A percentile compares a stretch with the other conserved stretches of the same genome.
Evolutionary conservation across 2,888 invertebrate species (phyloP).

Genomic region (Acanthococcus lagerstroemiae): DNA sequence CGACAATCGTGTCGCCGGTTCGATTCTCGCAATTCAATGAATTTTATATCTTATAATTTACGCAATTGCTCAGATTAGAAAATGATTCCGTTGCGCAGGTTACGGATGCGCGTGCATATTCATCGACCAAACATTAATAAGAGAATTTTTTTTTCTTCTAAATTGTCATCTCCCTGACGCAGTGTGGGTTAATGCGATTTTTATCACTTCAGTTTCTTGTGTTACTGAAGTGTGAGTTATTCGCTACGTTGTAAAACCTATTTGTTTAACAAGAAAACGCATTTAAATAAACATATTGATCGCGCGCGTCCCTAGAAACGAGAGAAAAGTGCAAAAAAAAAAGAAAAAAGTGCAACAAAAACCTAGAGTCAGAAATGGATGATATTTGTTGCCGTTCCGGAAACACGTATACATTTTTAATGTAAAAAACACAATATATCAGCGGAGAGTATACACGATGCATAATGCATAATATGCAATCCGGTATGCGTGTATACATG

Average conservation of each 20-base stretch:
- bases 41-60: too few species aligned
- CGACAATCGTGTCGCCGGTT: too few species aligned
- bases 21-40: too few species aligned
- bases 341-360: slow-evolving; percentile 6
- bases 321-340: slow-evolving; percentile 1
- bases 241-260: slow-evolving; percentile 16
- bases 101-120: too few species aligned
- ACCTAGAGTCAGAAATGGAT: slow-evolving; percentile 24
- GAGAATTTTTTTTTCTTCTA: background rate
- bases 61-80: too few species aligned
- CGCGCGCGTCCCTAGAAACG: slow-evolving; percentile 3
- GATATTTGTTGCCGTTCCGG: slow-evolving; percentile 20
- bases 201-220: slow-evolving; percentile 6
- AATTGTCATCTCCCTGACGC: slow-evolving; percentile 21
- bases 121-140: too few species aligned
- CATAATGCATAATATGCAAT: slow-evolving; percentile 15
- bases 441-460: slow-evolving; percentile 9
- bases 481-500: background rate
- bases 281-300: slow-evolving; percentile 25
- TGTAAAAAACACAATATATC: slow-evolving; percentile 21
- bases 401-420: slow-evolving; percentile 23
- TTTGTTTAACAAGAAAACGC: slow-evolving; percentile 27
- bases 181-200: slow-evolving; percentile 28
- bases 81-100: too few species aligned
- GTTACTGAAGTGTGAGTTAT: slow-evolving; percentile 12